Percentiles rank a stretch among this genome's conserved stretches.
Conservation (phyloP, 2,113 vertebrate genomes). For the Phainopepla nitens region DNA sequence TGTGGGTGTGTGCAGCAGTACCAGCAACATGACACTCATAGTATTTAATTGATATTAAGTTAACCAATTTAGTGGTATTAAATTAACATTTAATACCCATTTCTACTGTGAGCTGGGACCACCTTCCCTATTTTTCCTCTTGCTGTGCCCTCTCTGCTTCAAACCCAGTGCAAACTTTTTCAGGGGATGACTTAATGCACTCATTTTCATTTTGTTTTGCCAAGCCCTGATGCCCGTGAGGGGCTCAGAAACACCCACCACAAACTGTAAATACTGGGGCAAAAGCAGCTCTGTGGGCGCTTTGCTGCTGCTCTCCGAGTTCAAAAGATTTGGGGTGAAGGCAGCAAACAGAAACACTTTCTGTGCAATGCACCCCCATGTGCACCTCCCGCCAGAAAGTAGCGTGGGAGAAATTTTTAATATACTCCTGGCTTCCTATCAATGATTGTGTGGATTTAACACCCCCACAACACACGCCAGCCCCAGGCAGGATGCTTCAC, state of each 20-base stretch:
- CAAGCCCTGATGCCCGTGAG: not conserved
- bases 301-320: not conserved
- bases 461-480: not conserved
- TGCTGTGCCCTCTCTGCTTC: not conserved
- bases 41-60: not conserved
- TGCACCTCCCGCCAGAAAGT: not conserved
- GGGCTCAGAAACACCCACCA: not conserved
- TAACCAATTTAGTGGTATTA: not conserved
- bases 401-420: constrained; percentile 42
- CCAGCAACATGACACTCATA: rapidly evolving
- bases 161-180: not conserved
- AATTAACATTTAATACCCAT: not conserved
- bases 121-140: not conserved
- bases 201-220: not conserved
- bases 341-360: not conserved
- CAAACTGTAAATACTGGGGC: not conserved
- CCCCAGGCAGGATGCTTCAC: not conserved
- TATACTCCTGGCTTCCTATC: constrained; percentile 37
- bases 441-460: not conserved
- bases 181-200: not conserved
- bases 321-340: not conserved
- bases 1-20: not conserved
- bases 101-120: not conserved
- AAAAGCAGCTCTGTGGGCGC: not conserved
- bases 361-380: not conserved